Evolutionary conservation across 2,888 invertebrate species (phyloP), one percentile per base, ranked within the genome.

Genomic region (Morinoia aosen): DNA sequence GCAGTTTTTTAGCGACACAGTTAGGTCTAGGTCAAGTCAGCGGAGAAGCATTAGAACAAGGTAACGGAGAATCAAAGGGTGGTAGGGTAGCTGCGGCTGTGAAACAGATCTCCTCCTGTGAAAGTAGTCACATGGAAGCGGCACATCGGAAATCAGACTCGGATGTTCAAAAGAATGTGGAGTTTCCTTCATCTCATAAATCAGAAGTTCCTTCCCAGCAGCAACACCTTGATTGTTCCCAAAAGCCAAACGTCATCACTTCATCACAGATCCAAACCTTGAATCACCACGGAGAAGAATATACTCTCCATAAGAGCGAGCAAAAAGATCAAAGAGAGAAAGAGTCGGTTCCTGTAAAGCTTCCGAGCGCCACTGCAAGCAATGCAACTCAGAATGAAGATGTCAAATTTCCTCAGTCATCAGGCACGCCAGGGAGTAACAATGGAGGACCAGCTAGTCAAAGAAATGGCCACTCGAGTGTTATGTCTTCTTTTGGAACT

Each of bases 401-500:
- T 90, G 48, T 19, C 12, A 33, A 40, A 90, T 25, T 12, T 39
- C 5, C 10, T 10, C 90, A 39, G 0, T 8, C 48, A 11, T 88
- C 88, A 40, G 64, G 88, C 33, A 39, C 11, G 5, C 58, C 25
- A 25, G 25, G 16, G 33, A 93, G 57, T 11, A 57, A 57, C 11
- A 57, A 8, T 58, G 33, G 33, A 16, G 57, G 57, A 48, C n/a
- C 48, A 93, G 58, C 58, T 25, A 56, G 88, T 56, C 76, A 56
- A 40, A 56, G 95, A 76, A 64, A 95, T n/a, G 96, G 95, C 61
- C 88, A 61, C 48, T 96, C 95, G 10, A 96, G 95, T 58, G n/a
- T 94, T 0, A 64, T 96, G 8, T 10, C 16, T 76, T 76, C 76
- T 10, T 76, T 96, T 64, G 96, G 96, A 7, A 96, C 96, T 7